Evolutionary conservation across 2,113 vertebrate genomes (phyloP).

Genomic region (Dasyurus viverrinus): DNA sequence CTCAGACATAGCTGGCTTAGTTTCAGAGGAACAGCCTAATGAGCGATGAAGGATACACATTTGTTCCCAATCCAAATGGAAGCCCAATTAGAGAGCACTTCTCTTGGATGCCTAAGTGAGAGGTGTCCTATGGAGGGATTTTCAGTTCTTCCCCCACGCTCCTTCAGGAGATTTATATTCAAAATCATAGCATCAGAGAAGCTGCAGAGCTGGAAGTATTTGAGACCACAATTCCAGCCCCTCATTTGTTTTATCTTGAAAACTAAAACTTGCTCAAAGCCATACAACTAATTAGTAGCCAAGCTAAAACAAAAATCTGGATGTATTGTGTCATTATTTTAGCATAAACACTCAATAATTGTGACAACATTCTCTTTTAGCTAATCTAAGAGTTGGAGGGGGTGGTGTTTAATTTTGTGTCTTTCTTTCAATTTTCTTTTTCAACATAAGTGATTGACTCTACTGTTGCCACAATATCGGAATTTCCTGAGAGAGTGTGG

Average conservation of each 20-base stretch:
- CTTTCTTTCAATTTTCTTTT: neutral
- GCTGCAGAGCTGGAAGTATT: neutral
- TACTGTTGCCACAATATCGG: neutral
- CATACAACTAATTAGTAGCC: neutral
- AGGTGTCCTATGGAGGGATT: neutral
- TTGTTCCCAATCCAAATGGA: conserved; percentile 1
- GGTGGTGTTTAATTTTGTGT: neutral
- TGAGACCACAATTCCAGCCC: neutral
- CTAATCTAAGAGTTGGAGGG: neutral
- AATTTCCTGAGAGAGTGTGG: neutral
- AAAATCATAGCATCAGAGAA: neutral
- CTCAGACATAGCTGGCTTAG: neutral
- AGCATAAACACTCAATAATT: neutral
- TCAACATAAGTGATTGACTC: neutral
- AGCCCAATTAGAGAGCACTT: neutral
- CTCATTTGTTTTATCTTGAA: neutral
- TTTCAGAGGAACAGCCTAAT: conserved; percentile 4
- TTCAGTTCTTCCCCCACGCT: neutral
- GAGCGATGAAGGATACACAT: neutral
- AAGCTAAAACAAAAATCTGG: neutral
- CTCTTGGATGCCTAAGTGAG: neutral
- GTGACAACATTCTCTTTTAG: neutral
- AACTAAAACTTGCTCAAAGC: neutral
- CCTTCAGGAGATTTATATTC: neutral
- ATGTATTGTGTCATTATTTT: neutral